Conservation (phyloP, 2,113 vertebrate species). For the Vicugna pacos region DNA sequence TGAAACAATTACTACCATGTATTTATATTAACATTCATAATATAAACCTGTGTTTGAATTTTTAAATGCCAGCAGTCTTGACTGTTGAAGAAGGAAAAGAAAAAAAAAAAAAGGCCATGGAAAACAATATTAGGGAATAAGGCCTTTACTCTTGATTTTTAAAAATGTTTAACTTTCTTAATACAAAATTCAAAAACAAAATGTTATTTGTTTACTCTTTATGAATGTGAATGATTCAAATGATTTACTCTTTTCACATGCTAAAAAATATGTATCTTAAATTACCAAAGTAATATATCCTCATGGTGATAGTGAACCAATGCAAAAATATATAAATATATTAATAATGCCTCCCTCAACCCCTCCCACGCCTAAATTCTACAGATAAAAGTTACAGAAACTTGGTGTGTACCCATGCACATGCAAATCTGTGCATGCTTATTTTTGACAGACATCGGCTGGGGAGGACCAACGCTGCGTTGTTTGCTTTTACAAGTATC, state of each 20-base stretch:
- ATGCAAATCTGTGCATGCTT: background rate
- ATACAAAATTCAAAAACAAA: background rate
- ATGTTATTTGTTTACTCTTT: background rate
- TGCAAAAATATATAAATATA: background rate
- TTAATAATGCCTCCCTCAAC: background rate
- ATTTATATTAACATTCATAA: background rate
- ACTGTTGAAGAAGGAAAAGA: background rate
- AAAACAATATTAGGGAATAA: background rate
- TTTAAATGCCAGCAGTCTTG: background rate
- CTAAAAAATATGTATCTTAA: slow-evolving; percentile 3
- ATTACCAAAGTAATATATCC: background rate
- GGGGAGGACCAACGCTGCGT: background rate
- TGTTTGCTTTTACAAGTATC: background rate
- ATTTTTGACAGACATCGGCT: background rate
- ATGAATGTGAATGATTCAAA: background rate
- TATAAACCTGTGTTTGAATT: background rate
- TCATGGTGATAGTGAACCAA: background rate
- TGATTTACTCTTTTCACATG: background rate
- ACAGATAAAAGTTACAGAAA: background rate
- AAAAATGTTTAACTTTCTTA: background rate
- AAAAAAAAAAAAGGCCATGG: background rate
- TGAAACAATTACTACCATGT: background rate
- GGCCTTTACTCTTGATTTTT: background rate
- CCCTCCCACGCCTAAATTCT: background rate
- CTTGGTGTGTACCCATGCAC: background rate